Evolutionary conservation across 2,797 vertebrate genomes (phyloP).

Genomic region (Caiman crocodilus): DNA sequence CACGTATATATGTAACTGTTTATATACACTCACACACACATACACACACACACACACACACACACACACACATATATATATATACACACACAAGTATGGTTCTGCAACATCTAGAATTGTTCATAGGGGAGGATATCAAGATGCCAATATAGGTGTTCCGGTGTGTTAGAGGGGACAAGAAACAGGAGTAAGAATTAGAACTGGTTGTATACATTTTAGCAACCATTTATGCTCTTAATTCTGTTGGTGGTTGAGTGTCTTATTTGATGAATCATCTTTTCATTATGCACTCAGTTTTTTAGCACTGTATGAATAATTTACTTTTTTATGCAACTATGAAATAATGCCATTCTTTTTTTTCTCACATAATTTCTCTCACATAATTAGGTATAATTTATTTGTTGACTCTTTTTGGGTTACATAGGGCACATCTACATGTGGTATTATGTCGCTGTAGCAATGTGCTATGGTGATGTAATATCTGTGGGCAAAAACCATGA

Average conservation of each 20-base stretch:
- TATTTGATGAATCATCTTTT: background rate
- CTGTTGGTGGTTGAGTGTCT: background rate
- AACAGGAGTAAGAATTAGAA: background rate
- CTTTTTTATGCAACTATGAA: background rate
- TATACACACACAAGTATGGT: too few species aligned
- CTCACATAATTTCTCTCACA: too few species aligned
- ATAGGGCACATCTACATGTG: background rate
- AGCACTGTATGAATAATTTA: background rate
- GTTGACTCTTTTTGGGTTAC: background rate
- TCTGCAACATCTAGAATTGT: too few species aligned
- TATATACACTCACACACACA: too few species aligned
- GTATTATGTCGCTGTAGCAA: too few species aligned
- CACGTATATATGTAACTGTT: too few species aligned
- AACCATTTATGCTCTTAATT: background rate
- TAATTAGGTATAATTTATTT: background rate
- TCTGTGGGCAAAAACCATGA: too few species aligned
- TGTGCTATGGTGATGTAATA: too few species aligned
- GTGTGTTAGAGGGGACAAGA: background rate
- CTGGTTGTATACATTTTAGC: background rate
- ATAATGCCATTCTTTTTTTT: background rate
- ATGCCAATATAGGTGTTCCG: background rate
- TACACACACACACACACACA: too few species aligned
- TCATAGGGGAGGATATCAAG: too few species aligned
- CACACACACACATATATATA: too few species aligned
- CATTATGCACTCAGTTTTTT: background rate